phyloP scores from a whole-genome alignment of 2,113 vertebrate species.

The Epinephelus cyanopodus region DNA sequence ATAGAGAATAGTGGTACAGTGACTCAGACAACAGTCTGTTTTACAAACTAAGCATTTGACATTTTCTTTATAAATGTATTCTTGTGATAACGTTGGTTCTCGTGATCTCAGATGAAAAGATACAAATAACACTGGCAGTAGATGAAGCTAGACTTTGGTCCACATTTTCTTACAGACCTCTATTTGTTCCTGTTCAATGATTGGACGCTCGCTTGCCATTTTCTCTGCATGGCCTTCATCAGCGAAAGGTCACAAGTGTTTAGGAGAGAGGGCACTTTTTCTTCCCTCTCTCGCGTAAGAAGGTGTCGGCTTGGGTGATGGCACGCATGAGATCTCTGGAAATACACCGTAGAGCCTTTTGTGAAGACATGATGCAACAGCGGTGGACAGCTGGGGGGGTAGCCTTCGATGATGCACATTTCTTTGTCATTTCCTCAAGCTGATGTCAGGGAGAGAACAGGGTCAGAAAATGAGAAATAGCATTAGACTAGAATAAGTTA shows the following conservation, averaged over 20 bases:
- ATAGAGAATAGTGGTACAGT: constrained; percentile 56
- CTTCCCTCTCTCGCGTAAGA: constrained; percentile 53
- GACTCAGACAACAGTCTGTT: constrained; percentile 32
- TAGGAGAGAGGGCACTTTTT: constrained; percentile 76
- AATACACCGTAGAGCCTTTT: constrained; percentile 60
- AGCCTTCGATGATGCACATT: constrained; percentile 49
- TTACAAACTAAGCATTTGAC: constrained; percentile 39
- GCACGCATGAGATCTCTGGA: constrained; percentile 63
- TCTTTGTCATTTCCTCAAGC: constrained; percentile 57
- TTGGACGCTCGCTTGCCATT: not conserved
- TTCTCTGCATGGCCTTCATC: constrained; percentile 9
- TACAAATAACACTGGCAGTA: constrained; percentile 25
- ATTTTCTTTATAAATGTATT: constrained; percentile 24
- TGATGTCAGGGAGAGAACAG: constrained; percentile 55
- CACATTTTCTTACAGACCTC: constrained; percentile 21
- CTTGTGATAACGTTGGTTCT: constrained; percentile 20
- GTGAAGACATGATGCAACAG: constrained; percentile 66
- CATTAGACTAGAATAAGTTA: too few relatives aligned
- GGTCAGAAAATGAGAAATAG: not conserved
- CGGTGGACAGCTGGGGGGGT: constrained; percentile 11
- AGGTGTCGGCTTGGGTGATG: constrained; percentile 59
- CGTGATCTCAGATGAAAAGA: constrained; percentile 21
- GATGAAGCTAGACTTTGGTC: constrained; percentile 37
- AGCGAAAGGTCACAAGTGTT: constrained; percentile 11
- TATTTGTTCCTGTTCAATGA: constrained; percentile 34